Conservation (phyloP, 1,140 invertebrate species). For the Megalonaias nervosa region DNA sequence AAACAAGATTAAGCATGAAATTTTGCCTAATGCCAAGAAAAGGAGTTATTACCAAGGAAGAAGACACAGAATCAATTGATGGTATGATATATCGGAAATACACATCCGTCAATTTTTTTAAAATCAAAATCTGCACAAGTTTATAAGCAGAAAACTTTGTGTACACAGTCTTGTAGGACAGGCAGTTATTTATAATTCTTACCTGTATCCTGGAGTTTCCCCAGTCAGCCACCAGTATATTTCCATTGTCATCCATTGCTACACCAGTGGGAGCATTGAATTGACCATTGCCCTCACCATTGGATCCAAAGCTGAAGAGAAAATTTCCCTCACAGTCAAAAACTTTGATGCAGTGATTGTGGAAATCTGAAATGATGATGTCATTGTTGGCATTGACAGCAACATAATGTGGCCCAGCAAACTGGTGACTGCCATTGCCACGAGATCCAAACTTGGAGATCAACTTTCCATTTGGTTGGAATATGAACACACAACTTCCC, state of each 20-base stretch:
- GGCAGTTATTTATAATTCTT: conserved; percentile 6
- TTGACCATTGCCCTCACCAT: conserved; percentile 75
- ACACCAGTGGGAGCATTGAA: conserved; percentile 78
- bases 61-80: neutral
- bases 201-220: conserved; percentile 77
- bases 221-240: conserved; percentile 77
- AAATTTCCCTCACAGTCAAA: conserved; percentile 68
- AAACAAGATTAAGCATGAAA: too few relatives aligned
- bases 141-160: neutral
- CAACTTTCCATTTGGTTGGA: conserved; percentile 74
- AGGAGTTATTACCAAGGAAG: neutral
- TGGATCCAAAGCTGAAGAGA: conserved; percentile 69
- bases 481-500: conserved; percentile 74
- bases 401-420: conserved; percentile 78
- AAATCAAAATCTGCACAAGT: neutral
- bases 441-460: conserved; percentile 69
- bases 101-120: neutral
- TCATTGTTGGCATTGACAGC: conserved; percentile 74
- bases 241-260: conserved; percentile 74
- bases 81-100: neutral
- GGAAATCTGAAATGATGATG: conserved; percentile 76
- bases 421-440: conserved; percentile 72
- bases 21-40: neutral
- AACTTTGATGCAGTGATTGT: conserved; percentile 77
- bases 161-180: too few relatives aligned